Base-by-base conservation (phyloP, 2,888 invertebrate genomes). In the Cotesia congregata region DNA sequence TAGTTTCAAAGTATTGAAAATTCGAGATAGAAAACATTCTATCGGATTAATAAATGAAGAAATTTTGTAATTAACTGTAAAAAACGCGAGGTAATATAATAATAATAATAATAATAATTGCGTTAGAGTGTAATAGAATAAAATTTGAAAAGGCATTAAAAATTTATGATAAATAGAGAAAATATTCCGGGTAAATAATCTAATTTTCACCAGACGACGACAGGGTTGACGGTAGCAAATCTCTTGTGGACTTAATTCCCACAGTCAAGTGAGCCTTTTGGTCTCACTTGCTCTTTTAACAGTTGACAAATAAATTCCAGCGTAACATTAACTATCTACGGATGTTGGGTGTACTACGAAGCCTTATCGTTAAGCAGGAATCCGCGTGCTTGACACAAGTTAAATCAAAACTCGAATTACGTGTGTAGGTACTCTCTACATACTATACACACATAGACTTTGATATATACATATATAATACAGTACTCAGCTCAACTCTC, bases 281-380 rank as follows among this genome's bases (percentile, higher is more conserved):
- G 50, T 50, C 50, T 50, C 50, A 12, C 50, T 50, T 12, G 7
- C 50, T 9, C 50, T 50, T 12, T 50, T 50, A 50, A 50, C 50
- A 4, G 60, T 69, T 74, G 62, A 75, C 69, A 61, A 64, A 75
- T 68, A 68, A 74, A 74, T 69, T 74, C 50, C 62, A 62, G 73
- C 59, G 30, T 50, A 74, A 69, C 69, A 74, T 68, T 40, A 67
- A 40, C 67, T 74, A 74, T 41, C 70, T 39, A 1, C 39, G 61
- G 38, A 50, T 38, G 71, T 71, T 71, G 9, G 38, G 12, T 71
- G 38, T 71, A 61, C 9, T 60, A 67, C 38, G 38, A 72, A 62
- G 61, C 61, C 68, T 69, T 69, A 75, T 75, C 70, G 64, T 69
- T 38, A 30, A 17, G 60, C 59, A 67, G 50, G 30, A 17, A 75